Evolutionary conservation across 1,140 invertebrate species (phyloP), one percentile per base, ranked within the genome.

Genomic region (Aphaenogaster ashmeadi): DNA sequence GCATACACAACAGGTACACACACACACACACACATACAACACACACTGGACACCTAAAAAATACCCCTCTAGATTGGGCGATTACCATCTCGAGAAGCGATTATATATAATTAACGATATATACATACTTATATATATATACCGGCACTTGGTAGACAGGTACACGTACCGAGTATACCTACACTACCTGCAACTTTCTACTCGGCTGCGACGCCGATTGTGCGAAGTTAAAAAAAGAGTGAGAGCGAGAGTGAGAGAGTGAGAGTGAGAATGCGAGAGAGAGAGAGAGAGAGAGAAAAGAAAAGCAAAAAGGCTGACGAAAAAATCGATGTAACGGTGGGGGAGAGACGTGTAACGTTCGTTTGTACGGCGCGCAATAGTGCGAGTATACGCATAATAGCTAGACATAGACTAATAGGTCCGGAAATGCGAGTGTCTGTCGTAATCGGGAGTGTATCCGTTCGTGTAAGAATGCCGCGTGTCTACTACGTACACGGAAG

Each of bases 61-160:
- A 75, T 90, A 88, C 62, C 71, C 86, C 87, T 84, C 83, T 93
- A 94, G 91, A 86, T 93, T 79, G 92, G 92, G 91, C 90, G 75
- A 90, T 85, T 90, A 92, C 90, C 92, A 94, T 94, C 91, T 94
- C 92, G 88, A 64, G 56, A 92, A 87, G 89, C 89, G 91, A 93
- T 93, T 93, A 94, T 93, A 88, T 72, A 90, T 86, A 83, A 90
- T 89, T 86, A 88, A 84, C 56, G 80, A 86, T 72, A 88, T 86
- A 88, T 47, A 80, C 41, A 71, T 88, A 86, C 60, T 60, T 87
- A 88, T 80, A 88, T 78, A 87, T 80, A 86, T 83, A 89, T 88
- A 87, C 66, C 88, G 47, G 86, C 89, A 91, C 89, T 88, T 64
- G 89, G 89, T 91, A 91, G 89, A 88, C 87, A 81, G 89, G 89